Evolutionary conservation across 2,797 vertebrate genomes (phyloP), one percentile per base, ranked within the genome.

Genomic region (Fistularia commersonii): DNA sequence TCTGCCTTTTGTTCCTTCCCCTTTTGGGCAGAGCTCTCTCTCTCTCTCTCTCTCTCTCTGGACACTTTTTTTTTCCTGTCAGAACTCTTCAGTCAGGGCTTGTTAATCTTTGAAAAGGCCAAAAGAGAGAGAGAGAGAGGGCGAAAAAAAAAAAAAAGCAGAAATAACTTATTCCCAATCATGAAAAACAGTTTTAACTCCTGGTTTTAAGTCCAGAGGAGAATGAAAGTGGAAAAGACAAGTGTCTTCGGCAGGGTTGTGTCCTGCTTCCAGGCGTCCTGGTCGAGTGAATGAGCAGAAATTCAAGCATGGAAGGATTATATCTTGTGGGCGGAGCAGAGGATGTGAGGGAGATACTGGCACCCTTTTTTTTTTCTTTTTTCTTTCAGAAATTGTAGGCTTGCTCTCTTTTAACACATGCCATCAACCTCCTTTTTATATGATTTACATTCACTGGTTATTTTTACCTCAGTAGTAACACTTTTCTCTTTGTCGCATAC

Each of bases 321-420:
- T 76, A 40, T 69, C 56, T 69, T 6, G 80, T 83, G 82, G 84
- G 82, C 58, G 84, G 82, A 62, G 75, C 68, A 61, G 65, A 48
- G 48, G 45, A 67, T 76, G 42, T 57, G 41, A 63, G 51, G 61
- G 54, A 62, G 67, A 54, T 65, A 47, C 55, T 56, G 54, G 41
- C 58, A 45, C 46, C 11, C 56, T 40, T 11, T 32, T 32, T 45
- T 32, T 15, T 9, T 31, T 12, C 12, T 31, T 10, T 42, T 48
- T 49, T 51, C 47, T 47, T 44, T 7, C 13, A 46, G 44, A 72
- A 80, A 77, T 69, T 65, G 55, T 48, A 70, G 54, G 53, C 64
- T 57, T 6, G 12, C 42, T 63, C 66, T 46, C 23, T 23, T 23
- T 23, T 23, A 23, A 23, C 23, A 23, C 45, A 33, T 7, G 37